Evolutionary conservation across 1,140 invertebrate genomes (phyloP).

Genomic region (Whitmania pigra): DNA sequence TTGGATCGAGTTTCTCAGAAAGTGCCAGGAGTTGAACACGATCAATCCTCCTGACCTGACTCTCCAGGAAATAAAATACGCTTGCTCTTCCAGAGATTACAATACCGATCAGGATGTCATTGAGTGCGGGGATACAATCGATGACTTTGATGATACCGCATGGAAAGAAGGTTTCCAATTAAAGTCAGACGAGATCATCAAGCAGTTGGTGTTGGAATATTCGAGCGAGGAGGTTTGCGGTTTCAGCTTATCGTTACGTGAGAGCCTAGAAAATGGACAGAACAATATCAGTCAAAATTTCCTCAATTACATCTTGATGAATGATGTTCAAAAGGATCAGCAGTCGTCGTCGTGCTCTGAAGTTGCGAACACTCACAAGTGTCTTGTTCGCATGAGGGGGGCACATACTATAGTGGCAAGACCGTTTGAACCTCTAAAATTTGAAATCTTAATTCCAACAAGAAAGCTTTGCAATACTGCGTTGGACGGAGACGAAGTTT

Average conservation of each 20-base stretch:
- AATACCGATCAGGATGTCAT: background rate
- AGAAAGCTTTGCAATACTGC: slow-evolving; percentile 30
- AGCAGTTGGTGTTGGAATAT: slow-evolving; percentile 26
- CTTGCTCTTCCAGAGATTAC: background rate
- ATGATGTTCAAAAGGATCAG: slow-evolving; percentile 4
- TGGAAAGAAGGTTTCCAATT: slow-evolving; percentile 20
- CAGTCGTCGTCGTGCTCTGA: slow-evolving; percentile 19
- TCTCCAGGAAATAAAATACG: slow-evolving; percentile 24
- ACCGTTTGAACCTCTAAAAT: background rate
- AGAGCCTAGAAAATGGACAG: slow-evolving; percentile 8
- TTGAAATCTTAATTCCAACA: slow-evolving; percentile 29
- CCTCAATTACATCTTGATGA: background rate
- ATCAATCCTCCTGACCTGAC: slow-evolving; percentile 28
- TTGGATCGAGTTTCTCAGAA: slow-evolving; percentile 37
- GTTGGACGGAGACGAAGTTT: slow-evolving; percentile 33
- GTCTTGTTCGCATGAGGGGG: slow-evolving; percentile 15
- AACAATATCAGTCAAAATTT: background rate
- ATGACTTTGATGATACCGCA: background rate
- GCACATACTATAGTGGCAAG: background rate
- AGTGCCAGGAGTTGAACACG: background rate
- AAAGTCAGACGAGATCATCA: slow-evolving; percentile 28
- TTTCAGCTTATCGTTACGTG: background rate
- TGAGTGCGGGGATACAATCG: no score
- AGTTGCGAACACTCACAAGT: slow-evolving; percentile 24
- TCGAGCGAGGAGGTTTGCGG: background rate